phyloP scores from a whole-genome alignment of 2,797 vertebrate genomes.

The Tapera naevia region DNA sequence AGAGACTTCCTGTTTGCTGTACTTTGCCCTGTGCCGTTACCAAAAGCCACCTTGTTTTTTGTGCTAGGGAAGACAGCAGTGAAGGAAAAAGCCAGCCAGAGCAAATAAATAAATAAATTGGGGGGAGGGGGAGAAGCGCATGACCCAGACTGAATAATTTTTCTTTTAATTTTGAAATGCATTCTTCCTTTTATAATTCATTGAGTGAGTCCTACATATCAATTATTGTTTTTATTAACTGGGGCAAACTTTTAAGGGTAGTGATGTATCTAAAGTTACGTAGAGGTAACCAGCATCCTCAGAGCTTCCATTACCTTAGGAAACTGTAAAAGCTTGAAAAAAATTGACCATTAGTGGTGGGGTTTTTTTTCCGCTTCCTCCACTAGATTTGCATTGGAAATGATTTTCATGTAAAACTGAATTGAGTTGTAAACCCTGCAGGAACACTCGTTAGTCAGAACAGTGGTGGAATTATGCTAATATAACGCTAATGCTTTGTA shows the following conservation, averaged over 20 bases:
- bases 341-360: neutral
- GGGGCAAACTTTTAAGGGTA: neutral
- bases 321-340: neutral
- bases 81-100: neutral
- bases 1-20: constrained; percentile 38
- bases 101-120: neutral
- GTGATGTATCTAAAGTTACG: neutral
- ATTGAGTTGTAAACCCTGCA: constrained; percentile 7
- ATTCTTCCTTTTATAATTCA: neutral
- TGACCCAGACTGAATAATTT: neutral
- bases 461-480: constrained; percentile 26
- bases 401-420: constrained; percentile 1
- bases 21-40: neutral
- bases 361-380: neutral
- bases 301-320: neutral
- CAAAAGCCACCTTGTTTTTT: neutral
- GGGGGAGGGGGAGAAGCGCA: accelerated
- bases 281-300: neutral
- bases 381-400: neutral
- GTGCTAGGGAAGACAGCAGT: neutral
- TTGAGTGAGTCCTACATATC: accelerated
- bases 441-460: constrained; percentile 2
- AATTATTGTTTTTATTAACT: neutral
- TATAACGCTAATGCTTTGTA: neutral
- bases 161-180: neutral